phyloP scores from a whole-genome alignment of 2,888 invertebrate species.

The Thera britannica region DNA sequence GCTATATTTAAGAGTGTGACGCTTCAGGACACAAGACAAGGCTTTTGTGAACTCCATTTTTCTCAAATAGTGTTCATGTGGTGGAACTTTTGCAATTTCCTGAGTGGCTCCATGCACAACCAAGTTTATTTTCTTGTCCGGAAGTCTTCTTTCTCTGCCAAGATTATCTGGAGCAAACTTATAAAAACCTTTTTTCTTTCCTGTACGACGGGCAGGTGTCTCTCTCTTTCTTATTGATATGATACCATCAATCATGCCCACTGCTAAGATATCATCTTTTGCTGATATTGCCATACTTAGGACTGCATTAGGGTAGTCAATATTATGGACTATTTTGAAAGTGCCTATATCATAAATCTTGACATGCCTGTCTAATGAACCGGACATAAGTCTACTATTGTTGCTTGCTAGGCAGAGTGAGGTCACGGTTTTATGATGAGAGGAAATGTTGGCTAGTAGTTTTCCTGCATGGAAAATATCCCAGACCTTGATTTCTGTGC shows the following conservation, averaged over 20 bases:
- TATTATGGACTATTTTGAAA: slow-evolving; percentile 94
- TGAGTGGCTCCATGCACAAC: slow-evolving; percentile 53
- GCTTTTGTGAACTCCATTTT: slow-evolving; percentile 94
- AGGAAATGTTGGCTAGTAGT: slow-evolving; percentile 92
- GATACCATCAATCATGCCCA: slow-evolving; percentile 96
- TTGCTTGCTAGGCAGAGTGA: slow-evolving; percentile 92
- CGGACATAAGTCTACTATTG: slow-evolving; percentile 93
- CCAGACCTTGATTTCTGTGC: slow-evolving; percentile 96
- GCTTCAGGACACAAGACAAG: slow-evolving; percentile 87
- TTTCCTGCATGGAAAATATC: slow-evolving; percentile 95
- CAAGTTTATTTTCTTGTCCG: slow-evolving; percentile 20
- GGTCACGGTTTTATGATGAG: slow-evolving; percentile 98
- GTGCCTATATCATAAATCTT: slow-evolving; percentile 95
- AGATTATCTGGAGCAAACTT: slow-evolving; percentile 83
- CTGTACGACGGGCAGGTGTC: slow-evolving; percentile 73
- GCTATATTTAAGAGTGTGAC: slow-evolving; percentile 53
- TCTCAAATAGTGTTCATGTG: slow-evolving; percentile 89
- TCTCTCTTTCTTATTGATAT: slow-evolving; percentile 93
- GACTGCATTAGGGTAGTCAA: slow-evolving; percentile 96
- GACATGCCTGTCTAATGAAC: slow-evolving; percentile 96
- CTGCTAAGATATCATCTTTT: slow-evolving; percentile 93
- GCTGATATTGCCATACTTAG: slow-evolving; percentile 92
- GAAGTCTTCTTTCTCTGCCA: slow-evolving; percentile 22
- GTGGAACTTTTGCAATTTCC: slow-evolving; percentile 61
- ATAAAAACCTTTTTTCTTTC: slow-evolving; percentile 68